Base-by-base conservation (phyloP, 1,140 invertebrate genomes). In the Ptiloglossa arizonensis region DNA sequence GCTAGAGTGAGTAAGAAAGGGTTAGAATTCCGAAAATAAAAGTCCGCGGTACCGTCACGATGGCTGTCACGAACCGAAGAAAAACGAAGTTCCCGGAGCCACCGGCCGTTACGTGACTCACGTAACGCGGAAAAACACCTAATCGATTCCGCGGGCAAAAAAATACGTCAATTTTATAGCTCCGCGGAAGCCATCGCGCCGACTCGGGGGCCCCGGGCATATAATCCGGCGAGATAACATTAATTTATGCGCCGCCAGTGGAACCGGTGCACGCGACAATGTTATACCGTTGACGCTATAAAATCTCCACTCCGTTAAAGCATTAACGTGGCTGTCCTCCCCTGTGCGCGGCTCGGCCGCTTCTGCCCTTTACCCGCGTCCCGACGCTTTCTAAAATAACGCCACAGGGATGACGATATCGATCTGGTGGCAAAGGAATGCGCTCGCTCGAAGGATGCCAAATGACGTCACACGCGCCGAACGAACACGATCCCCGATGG, bases 161-260 rank as follows among this genome's bases (percentile, higher is more conserved):
- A 81, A 81, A 79, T 80, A 81, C 80, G 71, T 80, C 69, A 79
- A 73, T 75, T 79, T 81, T 80, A 22, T 63, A 76, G 57, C 63
- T 50, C 59, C 32, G 62, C 72, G 52, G 63, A 62, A 80, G 63
- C 54, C 78, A 76, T 80, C 72, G 72, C 48, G 63, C 50, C 74
- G 59, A 44, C 46, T 32, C 19, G 15, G 54, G 9, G 50, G 27
- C 17, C 54, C 9, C 32, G 11, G 19, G 72, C 54, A 80, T 80
- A 80, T 57, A 62, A 75, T 80, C 78, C 63, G 41, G 35, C 56
- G 78, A 80, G 78, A 80, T 80, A 75, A 75, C 78, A 80, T 80
- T 80, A 80, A 80, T 75, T 80, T 80, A 76, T 80, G 63, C 72
- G 56, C 62, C 44, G 63, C 57, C 62, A 46, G 24, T 76, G 29